These are phyloP conservation scores for Oxyruncus cristatus DNA, from an alignment of 2,113 vertebrate species.

Conservation along the genomic window DNA sequence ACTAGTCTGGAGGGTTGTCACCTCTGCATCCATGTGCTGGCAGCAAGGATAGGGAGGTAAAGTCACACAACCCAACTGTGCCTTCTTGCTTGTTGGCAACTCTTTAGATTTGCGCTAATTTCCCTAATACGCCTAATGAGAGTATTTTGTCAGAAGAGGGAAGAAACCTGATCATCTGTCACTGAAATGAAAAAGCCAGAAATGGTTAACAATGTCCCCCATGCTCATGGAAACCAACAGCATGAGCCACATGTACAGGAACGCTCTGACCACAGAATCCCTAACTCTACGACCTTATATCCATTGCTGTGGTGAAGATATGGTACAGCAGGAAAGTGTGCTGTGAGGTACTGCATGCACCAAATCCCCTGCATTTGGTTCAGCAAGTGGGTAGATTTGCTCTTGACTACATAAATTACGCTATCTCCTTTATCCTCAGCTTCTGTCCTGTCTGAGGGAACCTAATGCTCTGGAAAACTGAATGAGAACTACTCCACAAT, in stretches of 20 bases:
- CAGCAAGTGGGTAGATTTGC: not conserved
- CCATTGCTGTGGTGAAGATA: not conserved
- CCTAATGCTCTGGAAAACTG: not conserved
- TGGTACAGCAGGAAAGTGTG: not conserved
- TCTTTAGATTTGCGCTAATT: not conserved
- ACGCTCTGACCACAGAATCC: not conserved
- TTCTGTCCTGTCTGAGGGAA: not conserved
- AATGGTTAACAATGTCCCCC: not conserved
- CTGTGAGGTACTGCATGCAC: not conserved
- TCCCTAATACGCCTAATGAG: not conserved
- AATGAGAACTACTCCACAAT: not conserved
- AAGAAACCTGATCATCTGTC: not conserved
- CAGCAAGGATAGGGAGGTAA: not conserved
- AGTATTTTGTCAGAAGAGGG: not conserved
- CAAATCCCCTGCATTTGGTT: not conserved
- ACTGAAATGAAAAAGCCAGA: not conserved
- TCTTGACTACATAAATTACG: not conserved
- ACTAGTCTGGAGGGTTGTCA: not conserved
- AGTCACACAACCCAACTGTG: not conserved
- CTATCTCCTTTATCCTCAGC: not conserved
- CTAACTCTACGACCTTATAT: not conserved
- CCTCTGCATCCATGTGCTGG: not conserved
- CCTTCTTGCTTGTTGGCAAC: not conserved
- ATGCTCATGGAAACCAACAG: not conserved
- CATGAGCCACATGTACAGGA: fast-evolving